Percentiles rank a stretch among this genome's conserved stretches.
These are phyloP conservation scores for Crioceris asparagi DNA, from an alignment of 2,888 invertebrate genomes.

Conservation along the genomic window DNA sequence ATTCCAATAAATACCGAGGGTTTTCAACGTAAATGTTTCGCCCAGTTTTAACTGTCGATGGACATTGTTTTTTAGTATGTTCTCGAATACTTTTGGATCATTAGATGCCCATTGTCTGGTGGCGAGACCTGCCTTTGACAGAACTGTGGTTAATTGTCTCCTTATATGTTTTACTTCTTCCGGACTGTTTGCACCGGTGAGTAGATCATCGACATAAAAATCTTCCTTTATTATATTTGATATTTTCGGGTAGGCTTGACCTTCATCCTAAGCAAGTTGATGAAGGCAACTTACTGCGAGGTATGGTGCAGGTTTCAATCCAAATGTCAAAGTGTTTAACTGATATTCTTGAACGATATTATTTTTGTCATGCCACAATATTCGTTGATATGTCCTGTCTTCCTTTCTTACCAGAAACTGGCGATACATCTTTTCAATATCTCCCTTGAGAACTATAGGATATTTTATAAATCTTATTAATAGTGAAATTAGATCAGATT, in stretches of 20 bases:
- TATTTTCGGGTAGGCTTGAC: background rate
- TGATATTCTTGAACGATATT: slow-evolving; percentile 3
- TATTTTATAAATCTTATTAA: slow-evolving; percentile 6
- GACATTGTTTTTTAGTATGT: too few relatives aligned
- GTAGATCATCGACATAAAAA: slow-evolving; percentile 3
- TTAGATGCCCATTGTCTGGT: too few relatives aligned
- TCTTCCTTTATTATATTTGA: background rate
- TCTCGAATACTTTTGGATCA: too few relatives aligned
- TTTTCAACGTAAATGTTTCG: background rate
- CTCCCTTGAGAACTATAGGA: slow-evolving; percentile 5
- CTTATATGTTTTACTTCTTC: background rate
- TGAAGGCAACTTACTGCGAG: background rate
- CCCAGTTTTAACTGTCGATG: too few relatives aligned
- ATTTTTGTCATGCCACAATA: slow-evolving; percentile 8
- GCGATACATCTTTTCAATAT: slow-evolving; percentile 11
- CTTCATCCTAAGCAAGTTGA: slow-evolving; percentile 1
- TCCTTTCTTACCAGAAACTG: slow-evolving; percentile 7
- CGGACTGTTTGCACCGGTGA: background rate
- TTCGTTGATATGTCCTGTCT: slow-evolving; percentile 8
- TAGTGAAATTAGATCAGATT: slow-evolving; percentile 11
- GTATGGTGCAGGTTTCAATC: slow-evolving; percentile 6
- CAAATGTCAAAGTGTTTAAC: slow-evolving; percentile 11
- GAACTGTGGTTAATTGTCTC: background rate
- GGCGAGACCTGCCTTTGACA: background rate
- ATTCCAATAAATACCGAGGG: slow-evolving; percentile 1